Base-by-base conservation (phyloP, 2,113 vertebrate species). In the Gopherus evgoodei region DNA sequence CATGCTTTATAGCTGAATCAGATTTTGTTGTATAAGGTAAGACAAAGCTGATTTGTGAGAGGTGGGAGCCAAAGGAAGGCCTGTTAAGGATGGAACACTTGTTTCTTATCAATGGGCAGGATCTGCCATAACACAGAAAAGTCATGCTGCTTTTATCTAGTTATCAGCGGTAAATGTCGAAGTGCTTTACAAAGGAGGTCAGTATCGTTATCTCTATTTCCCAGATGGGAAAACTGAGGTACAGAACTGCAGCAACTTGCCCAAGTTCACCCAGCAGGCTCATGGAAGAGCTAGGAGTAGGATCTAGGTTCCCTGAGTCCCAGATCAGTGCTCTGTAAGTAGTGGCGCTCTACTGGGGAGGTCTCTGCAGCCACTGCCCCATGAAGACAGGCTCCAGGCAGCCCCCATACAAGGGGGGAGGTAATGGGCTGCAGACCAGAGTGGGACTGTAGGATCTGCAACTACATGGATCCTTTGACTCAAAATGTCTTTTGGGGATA, bases 1-100 rank as follows among this genome's bases (percentile, higher is more conserved):
- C 8, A 2, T 75, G 31, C 35, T 65, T 14, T 5, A 24, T 53
- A 52, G 19, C n/a, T 3, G 1, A 1, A 25, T 38, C n/a, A 5
- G 81, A 3, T 2, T 12, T 12, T 2, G 7, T 31, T 9, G 6
- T 38, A 82, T 17, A 82, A 86, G 50, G 29, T 24, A 22, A 5
- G 14, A 50, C 44, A 7, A 42, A 27, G 12, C 31, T 54, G 25
- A 25, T 86, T 22, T 52, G 78, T 78, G 72, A 94, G 29, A 8
- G 76, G 24, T 21, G 31, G 27, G 24, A 11, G 4, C 7, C 49
- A 49, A 11, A 56, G 75, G 2, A 24, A 50, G n/a, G 79, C 8
- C 0, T 81, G 54, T 2, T 87, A 47, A 38, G 47, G 47, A 49
- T 49, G 47, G 47, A 49, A 49, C 47, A 11, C 47, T 49, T 49